Evolutionary conservation across 2,888 invertebrate species (phyloP).

Genomic region (Drosophila antonietae): DNA sequence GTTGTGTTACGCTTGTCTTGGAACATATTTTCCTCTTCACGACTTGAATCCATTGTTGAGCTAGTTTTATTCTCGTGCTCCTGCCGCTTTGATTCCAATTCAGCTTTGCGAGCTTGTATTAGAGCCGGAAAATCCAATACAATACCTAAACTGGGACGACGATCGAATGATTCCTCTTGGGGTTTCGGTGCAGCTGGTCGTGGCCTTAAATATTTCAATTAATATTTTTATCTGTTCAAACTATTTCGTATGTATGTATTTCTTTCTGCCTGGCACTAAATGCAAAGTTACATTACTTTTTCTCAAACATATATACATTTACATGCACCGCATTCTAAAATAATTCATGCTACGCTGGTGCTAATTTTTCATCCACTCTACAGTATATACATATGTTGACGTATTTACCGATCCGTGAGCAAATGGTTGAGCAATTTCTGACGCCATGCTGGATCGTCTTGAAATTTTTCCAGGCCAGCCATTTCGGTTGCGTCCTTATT

Average conservation of each 20-base stretch:
- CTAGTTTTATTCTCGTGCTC: slow-evolving; percentile 5
- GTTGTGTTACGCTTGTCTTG: neutral
- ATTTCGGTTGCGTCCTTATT: slow-evolving; percentile 51
- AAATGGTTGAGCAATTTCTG: slow-evolving; percentile 77
- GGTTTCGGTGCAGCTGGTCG: slow-evolving; percentile 15
- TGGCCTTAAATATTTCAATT: slow-evolving; percentile 32
- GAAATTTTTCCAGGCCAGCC: slow-evolving; percentile 82
- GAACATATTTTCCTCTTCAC: neutral
- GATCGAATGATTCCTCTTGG: slow-evolving; percentile 42
- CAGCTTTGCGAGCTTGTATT: slow-evolving; percentile 27
- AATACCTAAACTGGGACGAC: slow-evolving; percentile 74
- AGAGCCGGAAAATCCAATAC: slow-evolving; percentile 68
- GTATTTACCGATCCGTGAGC: slow-evolving; percentile 81
- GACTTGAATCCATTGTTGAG: neutral
- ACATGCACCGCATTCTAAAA: slow-evolving; percentile 25
- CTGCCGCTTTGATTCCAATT: slow-evolving; percentile 15
- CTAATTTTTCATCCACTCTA: slow-evolving; percentile 25
- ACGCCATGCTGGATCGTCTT: slow-evolving; percentile 81
- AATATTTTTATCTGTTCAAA: neutral
- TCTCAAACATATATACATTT: slow-evolving; percentile 4
- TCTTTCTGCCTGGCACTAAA: slow-evolving; percentile 19
- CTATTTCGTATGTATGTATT: neutral
- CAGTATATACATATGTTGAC: slow-evolving; percentile 10
- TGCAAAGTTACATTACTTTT: neutral
- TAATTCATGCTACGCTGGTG: slow-evolving; percentile 4